Percentiles rank a stretch among this genome's conserved stretches.
These are phyloP conservation scores for Microctenopoma lineatum DNA, from an alignment of 2,797 vertebrate genomes.

Conservation along the genomic window DNA sequence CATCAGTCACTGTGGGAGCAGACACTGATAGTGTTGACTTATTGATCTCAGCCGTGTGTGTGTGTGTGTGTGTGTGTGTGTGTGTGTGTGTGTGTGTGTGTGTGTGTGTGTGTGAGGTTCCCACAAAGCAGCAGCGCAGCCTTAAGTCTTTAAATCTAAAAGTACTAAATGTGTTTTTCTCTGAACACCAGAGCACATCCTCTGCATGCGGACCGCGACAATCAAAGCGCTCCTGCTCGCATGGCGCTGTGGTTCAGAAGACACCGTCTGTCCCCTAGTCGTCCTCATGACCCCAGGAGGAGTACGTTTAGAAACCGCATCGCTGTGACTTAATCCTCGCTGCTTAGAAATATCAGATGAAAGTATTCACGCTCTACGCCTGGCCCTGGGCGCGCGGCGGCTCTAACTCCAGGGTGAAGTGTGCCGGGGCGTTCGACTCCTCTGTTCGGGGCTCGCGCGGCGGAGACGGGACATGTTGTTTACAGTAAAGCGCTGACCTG, in stretches of 20 bases:
- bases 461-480: constrained; percentile 42
- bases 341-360: constrained; percentile 24
- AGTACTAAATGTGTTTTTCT: too few species aligned
- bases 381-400: not conserved
- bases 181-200: too few species aligned
- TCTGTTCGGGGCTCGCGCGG: not conserved
- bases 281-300: too few species aligned
- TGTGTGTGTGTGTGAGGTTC: constrained; percentile 13
- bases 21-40: constrained; percentile 53
- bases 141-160: not conserved
- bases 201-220: too few species aligned
- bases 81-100: constrained; percentile 27
- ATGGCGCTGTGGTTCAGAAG: too few species aligned
- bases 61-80: constrained; percentile 28
- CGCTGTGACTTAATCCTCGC: constrained; percentile 23
- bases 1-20: constrained; percentile 51
- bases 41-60: constrained; percentile 51
- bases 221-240: too few species aligned
- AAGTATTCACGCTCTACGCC: constrained; percentile 3
- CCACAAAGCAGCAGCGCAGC: constrained; percentile 15
- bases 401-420: constrained; percentile 7
- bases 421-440: constrained; percentile 1
- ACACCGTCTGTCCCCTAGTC: too few species aligned
- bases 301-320: too few species aligned
- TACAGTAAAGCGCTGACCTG: constrained; percentile 56